phyloP scores from a whole-genome alignment of 53 echinoderm and acorn worm species.

The Holothuria leucospilota region DNA sequence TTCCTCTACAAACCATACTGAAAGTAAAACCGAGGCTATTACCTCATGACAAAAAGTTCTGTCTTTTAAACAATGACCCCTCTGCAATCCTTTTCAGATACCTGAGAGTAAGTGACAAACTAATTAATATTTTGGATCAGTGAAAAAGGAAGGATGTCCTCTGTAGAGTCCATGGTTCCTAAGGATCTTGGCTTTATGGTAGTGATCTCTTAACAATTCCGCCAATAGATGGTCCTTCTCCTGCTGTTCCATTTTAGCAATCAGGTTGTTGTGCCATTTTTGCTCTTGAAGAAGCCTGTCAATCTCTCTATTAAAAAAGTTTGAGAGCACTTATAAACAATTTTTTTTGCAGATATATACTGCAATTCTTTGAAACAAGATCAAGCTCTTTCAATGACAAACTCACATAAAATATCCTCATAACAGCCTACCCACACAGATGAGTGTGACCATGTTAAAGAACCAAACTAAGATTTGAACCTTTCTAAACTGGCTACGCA shows the following conservation, averaged over 20 bases:
- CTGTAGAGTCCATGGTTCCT: conserved; percentile 88
- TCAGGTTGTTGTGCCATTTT: conserved; percentile 84
- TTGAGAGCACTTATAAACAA: neutral
- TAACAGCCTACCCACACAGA: no score
- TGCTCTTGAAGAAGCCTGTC: conserved; percentile 74
- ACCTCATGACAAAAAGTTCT: no score
- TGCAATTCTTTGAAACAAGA: no score
- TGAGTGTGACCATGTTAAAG: no score
- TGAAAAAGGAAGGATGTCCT: conserved; percentile 79
- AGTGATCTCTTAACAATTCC: conserved; percentile 78
- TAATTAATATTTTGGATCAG: conserved; percentile 71
- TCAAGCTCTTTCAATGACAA: no score
- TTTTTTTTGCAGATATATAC: neutral
- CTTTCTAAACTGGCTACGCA: no score
- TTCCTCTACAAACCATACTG: no score
- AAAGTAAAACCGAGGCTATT: no score
- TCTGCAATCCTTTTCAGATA: neutral
- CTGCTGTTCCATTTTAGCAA: conserved; percentile 68
- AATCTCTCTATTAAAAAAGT: conserved; percentile 62
- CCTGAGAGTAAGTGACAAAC: neutral
- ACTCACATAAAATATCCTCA: neutral
- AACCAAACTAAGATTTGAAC: no score
- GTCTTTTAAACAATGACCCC: no score
- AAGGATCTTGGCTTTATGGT: conserved; percentile 79
- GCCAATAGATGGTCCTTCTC: conserved; percentile 61